Evolutionary conservation across 2,113 vertebrate genomes (phyloP), one percentile per base, ranked within the genome.

Genomic region (Turdus rufiventris): DNA sequence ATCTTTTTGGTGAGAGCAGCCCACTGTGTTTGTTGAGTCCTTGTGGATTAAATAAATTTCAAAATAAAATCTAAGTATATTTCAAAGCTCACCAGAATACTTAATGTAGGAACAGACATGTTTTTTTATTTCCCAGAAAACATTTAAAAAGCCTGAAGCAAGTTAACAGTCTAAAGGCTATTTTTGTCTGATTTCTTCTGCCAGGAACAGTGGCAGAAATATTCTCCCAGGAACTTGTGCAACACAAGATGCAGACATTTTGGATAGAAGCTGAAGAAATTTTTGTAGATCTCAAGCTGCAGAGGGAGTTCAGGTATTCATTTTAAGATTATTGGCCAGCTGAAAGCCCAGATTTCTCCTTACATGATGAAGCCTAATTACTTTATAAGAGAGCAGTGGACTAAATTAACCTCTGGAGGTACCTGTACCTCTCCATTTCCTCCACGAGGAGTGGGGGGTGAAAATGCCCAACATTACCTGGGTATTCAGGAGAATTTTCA

Each of bases 31-130:
- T 89, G 57, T 63, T 83, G 78, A 76, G 62, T 72, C 25, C 48
- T 90, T 24, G 50, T 57, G 67, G 93, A 83, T 72, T 83, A 82
- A 92, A 85, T 48, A 75, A 3, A 78, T 72, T 82, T 72, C 3
- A 82, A 95, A 95, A 91, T 62, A 75, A 87, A 96, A 77, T 42
- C 42, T 53, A 80, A 62, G 26, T 63, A 18, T 45, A 57, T 68
- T 92, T 88, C 62, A 94, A 94, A 85, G 36, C 79, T 93, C 45
- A 85, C 36, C 61, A 88, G 70, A 82, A 90, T 90, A 72, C n/a
- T 48, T 48, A 85, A 75, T 76, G 45, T 79, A 65, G 53, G 17
- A 88, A 60, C 15, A 77, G 18, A 12, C 16, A 7, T 51, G 6
- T 2, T 58, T 58, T 38, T 58, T 58, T 58, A 57, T 33, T 71